Evolutionary conservation across 2,113 vertebrate genomes (phyloP).

Genomic region (Micromys minutus): DNA sequence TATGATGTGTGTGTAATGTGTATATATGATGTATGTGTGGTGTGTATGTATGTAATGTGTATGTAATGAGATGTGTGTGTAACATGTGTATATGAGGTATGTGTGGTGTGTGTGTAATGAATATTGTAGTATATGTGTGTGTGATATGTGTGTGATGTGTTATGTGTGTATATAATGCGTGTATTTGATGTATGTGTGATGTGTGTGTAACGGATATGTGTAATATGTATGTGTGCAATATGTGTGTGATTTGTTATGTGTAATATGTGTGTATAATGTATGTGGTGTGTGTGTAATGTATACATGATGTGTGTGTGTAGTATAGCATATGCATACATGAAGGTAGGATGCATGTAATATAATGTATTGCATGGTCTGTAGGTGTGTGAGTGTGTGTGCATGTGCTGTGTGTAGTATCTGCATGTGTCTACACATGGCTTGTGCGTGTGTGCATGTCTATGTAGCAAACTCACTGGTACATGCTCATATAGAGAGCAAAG

Average conservation of each 20-base stretch:
- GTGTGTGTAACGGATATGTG: background rate
- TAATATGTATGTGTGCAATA: background rate
- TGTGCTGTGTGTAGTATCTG: background rate
- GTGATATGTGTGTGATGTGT: background rate
- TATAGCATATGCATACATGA: background rate
- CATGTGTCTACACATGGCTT: background rate
- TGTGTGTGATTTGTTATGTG: rapidly evolving
- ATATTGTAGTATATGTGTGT: no score
- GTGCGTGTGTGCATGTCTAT: background rate
- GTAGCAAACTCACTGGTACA: background rate
- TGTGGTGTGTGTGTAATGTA: background rate
- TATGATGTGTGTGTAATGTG: background rate
- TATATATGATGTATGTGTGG: background rate
- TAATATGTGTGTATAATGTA: background rate
- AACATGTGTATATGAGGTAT: background rate
- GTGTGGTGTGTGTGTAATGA: background rate
- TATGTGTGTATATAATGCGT: background rate
- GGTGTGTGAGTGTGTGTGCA: background rate
- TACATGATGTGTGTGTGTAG: no score
- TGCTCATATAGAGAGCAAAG: background rate
- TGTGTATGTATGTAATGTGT: background rate
- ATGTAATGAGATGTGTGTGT: background rate
- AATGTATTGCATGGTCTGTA: rapidly evolving
- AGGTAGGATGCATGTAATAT: background rate
- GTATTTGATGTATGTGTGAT: no score